phyloP scores from a whole-genome alignment of 2,888 invertebrate species.

The Amiota mariae region DNA sequence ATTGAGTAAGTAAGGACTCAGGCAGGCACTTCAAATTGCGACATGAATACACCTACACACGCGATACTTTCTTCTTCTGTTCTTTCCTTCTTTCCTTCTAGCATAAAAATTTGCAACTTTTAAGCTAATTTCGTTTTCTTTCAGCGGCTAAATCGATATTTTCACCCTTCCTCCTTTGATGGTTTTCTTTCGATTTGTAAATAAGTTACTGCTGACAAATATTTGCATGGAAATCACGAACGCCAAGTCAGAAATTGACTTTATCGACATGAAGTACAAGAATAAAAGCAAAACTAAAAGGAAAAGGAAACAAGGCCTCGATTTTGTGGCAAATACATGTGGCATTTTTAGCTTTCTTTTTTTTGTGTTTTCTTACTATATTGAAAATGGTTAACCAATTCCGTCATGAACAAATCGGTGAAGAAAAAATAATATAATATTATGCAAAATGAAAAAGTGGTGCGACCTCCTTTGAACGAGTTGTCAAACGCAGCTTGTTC shows the following conservation, averaged over 20 bases:
- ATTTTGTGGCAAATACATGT: slow-evolving; percentile 16
- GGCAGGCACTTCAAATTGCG: background rate
- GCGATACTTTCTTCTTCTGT: too few relatives aligned
- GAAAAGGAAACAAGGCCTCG: slow-evolving; percentile 1
- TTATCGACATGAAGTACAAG: slow-evolving; percentile 44
- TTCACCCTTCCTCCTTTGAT: background rate
- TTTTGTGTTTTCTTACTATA: background rate
- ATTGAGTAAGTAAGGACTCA: too few relatives aligned
- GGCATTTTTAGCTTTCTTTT: background rate
- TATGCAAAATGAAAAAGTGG: background rate
- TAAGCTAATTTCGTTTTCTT: slow-evolving; percentile 22
- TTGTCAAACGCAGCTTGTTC: slow-evolving; percentile 22
- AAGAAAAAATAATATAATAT: background rate
- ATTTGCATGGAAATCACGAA: slow-evolving; percentile 66
- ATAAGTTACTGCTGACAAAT: slow-evolving; percentile 43
- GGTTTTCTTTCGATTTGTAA: slow-evolving; percentile 14
- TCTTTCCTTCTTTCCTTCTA: too few relatives aligned
- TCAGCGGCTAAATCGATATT: slow-evolving; percentile 24
- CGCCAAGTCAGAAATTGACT: slow-evolving; percentile 58
- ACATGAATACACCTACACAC: background rate
- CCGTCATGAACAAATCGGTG: background rate
- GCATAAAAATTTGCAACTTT: background rate
- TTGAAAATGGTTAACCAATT: slow-evolving; percentile 7
- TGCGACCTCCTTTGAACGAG: background rate
- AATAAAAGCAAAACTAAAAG: background rate